Percentiles rank a stretch among this genome's conserved stretches.
Conservation (phyloP, 2,113 vertebrate species). For the Haemorhous mexicanus region DNA sequence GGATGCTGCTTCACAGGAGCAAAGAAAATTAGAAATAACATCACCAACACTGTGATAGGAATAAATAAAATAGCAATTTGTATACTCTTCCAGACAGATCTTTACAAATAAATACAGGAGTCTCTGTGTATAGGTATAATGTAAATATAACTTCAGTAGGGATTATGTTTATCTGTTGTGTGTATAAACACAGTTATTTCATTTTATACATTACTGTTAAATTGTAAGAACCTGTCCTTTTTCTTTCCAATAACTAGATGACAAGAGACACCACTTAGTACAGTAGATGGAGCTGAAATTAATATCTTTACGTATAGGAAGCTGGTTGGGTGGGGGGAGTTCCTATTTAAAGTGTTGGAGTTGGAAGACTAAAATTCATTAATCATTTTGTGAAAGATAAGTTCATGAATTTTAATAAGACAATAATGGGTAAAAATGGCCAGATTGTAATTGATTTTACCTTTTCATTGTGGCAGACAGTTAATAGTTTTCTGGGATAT, state of each 20-base stretch:
- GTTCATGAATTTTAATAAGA: background rate
- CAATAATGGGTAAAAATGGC: background rate
- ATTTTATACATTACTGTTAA: background rate
- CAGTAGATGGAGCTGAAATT: background rate
- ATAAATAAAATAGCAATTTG: constrained; percentile 28
- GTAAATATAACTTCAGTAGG: background rate
- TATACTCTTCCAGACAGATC: constrained; percentile 9
- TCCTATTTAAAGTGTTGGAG: background rate
- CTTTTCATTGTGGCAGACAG: background rate
- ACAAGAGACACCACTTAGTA: constrained; percentile 14
- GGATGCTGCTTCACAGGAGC: constrained; percentile 61
- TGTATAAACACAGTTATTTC: background rate
- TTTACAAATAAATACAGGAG: background rate
- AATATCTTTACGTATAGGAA: background rate
- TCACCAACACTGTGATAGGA: constrained; percentile 17
- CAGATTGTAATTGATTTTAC: background rate
- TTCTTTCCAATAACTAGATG: background rate
- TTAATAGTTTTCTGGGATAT: background rate
- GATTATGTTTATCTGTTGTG: background rate
- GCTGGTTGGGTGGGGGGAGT: no score
- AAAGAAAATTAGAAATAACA: constrained; percentile 72
- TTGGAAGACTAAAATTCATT: background rate
- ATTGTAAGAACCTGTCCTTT: background rate
- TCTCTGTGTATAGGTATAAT: background rate
- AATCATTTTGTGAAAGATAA: background rate